These are phyloP conservation scores for Zaprionus vittiger DNA, from an alignment of 1,140 invertebrate genomes.

Conservation along the genomic window DNA sequence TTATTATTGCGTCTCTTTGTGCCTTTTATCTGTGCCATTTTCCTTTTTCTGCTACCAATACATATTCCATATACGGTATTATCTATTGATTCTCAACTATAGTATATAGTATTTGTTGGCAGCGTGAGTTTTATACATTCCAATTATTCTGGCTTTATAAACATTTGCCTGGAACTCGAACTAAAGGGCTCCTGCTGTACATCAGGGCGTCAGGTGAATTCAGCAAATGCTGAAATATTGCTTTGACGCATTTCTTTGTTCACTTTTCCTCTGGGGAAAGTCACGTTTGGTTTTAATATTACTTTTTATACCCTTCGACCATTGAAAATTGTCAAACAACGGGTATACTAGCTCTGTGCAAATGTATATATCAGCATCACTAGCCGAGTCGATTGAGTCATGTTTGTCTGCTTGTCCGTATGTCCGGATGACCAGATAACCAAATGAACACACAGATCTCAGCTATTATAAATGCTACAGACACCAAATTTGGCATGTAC, in stretches of 20 bases:
- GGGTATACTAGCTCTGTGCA: too few relatives aligned
- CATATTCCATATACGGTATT: conserved; percentile 15
- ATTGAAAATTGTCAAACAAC: too few relatives aligned
- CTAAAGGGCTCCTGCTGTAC: neutral
- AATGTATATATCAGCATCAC: too few relatives aligned
- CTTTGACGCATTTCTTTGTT: neutral
- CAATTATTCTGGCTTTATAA: neutral
- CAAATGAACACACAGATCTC: too few relatives aligned
- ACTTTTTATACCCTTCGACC: too few relatives aligned
- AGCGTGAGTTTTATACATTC: conserved; percentile 1
- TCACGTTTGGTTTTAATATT: neutral
- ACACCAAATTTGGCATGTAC: too few relatives aligned
- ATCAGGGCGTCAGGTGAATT: neutral
- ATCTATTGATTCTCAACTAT: conserved; percentile 18
- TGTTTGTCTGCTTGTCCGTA: too few relatives aligned
- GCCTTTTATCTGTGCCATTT: neutral
- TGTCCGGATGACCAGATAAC: too few relatives aligned
- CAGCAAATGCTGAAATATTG: conserved; percentile 7
- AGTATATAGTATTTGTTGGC: neutral
- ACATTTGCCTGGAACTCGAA: neutral
- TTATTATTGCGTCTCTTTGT: conserved; percentile 5
- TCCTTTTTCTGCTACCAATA: conserved; percentile 2
- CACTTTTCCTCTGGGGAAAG: neutral
- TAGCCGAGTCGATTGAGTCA: too few relatives aligned
- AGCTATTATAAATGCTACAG: too few relatives aligned